These are phyloP conservation scores for Drosophila maculinotata DNA, from an alignment of 2,888 invertebrate genomes.

Conservation along the genomic window DNA sequence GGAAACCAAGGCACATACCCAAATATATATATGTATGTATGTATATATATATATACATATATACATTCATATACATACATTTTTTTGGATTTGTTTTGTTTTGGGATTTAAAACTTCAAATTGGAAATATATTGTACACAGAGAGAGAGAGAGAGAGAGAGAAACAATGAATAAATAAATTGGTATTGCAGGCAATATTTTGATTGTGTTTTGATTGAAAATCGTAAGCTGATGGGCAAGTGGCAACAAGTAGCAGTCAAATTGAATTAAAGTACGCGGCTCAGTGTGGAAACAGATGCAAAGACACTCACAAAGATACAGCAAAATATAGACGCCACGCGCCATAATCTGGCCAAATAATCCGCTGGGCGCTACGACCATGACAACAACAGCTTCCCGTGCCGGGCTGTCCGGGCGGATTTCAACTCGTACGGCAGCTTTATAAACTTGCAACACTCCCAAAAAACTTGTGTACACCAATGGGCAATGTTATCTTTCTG, in stretches of 20 bases:
- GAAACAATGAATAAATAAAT: slow-evolving; percentile 57
- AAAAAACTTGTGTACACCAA: slow-evolving; percentile 24
- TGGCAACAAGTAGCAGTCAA: slow-evolving; percentile 55
- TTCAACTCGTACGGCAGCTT: slow-evolving; percentile 36
- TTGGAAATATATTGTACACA: slow-evolving; percentile 54
- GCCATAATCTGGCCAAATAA: slow-evolving; percentile 61
- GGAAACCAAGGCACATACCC: slow-evolving; percentile 22
- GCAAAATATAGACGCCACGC: slow-evolving; percentile 46
- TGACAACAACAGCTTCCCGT: slow-evolving; percentile 8
- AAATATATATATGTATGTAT: slow-evolving; percentile 1
- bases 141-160: slow-evolving; percentile 11
- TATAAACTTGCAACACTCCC: slow-evolving; percentile 49
- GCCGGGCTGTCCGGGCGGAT: slow-evolving; percentile 11
- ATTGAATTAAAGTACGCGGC: slow-evolving; percentile 52
- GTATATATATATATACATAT: too few relatives aligned
- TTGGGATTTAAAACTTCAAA: slow-evolving; percentile 66
- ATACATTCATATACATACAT: too few relatives aligned
- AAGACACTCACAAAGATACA: slow-evolving; percentile 18
- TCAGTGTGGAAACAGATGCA: slow-evolving; percentile 20
- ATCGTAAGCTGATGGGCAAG: slow-evolving; percentile 32
- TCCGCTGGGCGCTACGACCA: slow-evolving; percentile 28
- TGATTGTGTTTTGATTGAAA: slow-evolving; percentile 61
- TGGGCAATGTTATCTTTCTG: slow-evolving; percentile 55
- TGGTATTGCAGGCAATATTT: slow-evolving; percentile 37
- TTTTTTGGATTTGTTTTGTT: slow-evolving; percentile 35